Conservation (phyloP, 2,113 vertebrate species). For the Marmota monax region DNA sequence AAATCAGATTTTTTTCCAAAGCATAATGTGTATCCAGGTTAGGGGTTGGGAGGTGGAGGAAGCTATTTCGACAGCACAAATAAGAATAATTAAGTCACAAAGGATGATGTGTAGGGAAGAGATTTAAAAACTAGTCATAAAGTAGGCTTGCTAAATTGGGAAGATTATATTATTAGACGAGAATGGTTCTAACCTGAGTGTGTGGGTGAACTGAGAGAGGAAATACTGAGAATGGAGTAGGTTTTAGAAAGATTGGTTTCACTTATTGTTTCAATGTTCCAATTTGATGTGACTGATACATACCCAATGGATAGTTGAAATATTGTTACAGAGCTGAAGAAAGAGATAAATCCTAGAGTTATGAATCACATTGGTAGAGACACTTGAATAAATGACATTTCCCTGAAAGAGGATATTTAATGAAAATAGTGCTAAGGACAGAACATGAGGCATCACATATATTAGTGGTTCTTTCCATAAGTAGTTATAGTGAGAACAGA, state of each 20-base stretch:
- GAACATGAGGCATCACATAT: background rate
- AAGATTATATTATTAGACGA: background rate
- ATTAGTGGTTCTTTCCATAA: background rate
- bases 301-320: too few species aligned
- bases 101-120: background rate
- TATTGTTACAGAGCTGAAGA: background rate
- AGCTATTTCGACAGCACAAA: background rate
- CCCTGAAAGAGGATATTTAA: background rate
- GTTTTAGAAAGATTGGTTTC: background rate
- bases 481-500: background rate
- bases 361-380: background rate
- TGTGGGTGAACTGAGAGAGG: background rate
- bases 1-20: slow-evolving; percentile 5
- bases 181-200: background rate
- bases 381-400: background rate
- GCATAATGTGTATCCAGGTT: background rate
- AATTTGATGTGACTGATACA: background rate
- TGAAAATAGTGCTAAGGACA: background rate
- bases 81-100: slow-evolving; percentile 15
- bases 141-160: background rate
- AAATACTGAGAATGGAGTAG: background rate
- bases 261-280: background rate
- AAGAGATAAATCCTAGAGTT: background rate
- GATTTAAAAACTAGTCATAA: background rate
- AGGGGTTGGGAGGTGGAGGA: too few species aligned